A percentile compares a stretch with the other conserved stretches of the same genome.
Conservation (phyloP, 2,888 invertebrate genomes). For the Cerceris ruficornis region DNA sequence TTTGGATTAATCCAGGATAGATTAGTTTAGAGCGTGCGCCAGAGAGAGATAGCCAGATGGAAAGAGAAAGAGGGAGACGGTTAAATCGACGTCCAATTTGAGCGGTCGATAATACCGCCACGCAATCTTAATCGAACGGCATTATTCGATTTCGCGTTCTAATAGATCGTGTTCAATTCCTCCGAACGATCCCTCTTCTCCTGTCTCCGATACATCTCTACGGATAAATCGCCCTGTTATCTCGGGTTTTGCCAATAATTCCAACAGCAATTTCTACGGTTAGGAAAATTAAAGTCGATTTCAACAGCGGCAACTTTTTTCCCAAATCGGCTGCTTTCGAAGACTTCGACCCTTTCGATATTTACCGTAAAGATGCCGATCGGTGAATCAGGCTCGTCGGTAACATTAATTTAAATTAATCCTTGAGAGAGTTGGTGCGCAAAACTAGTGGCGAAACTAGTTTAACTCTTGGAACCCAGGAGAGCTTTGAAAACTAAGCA, state of each 20-base stretch:
- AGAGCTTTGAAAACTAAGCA: constrained; percentile 61
- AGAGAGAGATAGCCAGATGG: too few species aligned
- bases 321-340: too few species aligned
- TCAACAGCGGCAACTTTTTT: too few species aligned
- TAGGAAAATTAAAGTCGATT: too few species aligned
- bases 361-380: constrained; percentile 36
- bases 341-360: too few species aligned
- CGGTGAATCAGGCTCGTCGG: constrained; percentile 54
- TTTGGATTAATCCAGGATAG: constrained; percentile 50
- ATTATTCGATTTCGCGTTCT: constrained; percentile 22
- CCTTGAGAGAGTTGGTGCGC: constrained; percentile 41
- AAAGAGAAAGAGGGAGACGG: constrained; percentile 6
- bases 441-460: constrained; percentile 59
- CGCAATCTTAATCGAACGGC: constrained; percentile 50
- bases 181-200: constrained; percentile 11
- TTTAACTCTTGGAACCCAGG: constrained; percentile 57
- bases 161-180: constrained; percentile 10
- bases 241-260: too few species aligned
- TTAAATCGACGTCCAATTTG: constrained; percentile 10
- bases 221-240: background rate
- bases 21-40: constrained; percentile 18
- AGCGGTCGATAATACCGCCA: constrained; percentile 28
- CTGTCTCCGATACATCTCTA: background rate
- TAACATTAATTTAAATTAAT: constrained; percentile 75
- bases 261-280: too few species aligned